Percentiles rank a stretch among this genome's conserved stretches.
phyloP scores from a whole-genome alignment of 1,140 invertebrate genomes.

The Globodera rostochiensis region DNA sequence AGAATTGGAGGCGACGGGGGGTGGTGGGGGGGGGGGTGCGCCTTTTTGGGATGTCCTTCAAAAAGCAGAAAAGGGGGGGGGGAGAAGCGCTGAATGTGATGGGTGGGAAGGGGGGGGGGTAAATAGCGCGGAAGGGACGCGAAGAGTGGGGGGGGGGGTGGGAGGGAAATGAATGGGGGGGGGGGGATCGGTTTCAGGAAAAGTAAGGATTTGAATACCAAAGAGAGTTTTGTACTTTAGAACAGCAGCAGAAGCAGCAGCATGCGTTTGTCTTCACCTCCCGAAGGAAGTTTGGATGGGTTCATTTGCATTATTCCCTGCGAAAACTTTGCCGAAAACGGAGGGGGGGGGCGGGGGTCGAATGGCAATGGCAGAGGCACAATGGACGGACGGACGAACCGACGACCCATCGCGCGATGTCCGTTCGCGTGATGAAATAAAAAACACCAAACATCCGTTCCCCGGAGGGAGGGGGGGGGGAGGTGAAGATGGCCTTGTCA shows the following conservation, averaged over 20 bases:
- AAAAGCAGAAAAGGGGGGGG: neutral
- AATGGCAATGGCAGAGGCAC: neutral
- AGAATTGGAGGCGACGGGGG: neutral
- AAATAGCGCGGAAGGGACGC: slow-evolving; percentile 17
- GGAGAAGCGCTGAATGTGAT: neutral
- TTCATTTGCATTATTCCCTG: neutral
- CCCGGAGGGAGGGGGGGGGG: too few species aligned
- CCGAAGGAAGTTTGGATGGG: neutral
- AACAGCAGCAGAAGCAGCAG: too few species aligned
- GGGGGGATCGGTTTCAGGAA: neutral
- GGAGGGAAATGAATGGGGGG: neutral
- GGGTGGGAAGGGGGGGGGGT: neutral
- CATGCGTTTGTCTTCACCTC: neutral
- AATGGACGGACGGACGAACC: neutral
- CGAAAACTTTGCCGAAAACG: neutral
- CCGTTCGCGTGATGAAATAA: neutral
- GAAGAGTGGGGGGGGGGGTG: neutral
- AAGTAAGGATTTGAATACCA: neutral
- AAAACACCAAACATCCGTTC: neutral
- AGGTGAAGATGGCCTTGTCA: neutral
- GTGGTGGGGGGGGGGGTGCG: neutral
- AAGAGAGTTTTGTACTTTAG: too few species aligned
- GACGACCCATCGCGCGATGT: neutral
- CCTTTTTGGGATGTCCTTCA: neutral
- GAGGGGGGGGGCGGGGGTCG: neutral